phyloP scores from a whole-genome alignment of 2,113 vertebrate genomes.

The Vombatus ursinus region DNA sequence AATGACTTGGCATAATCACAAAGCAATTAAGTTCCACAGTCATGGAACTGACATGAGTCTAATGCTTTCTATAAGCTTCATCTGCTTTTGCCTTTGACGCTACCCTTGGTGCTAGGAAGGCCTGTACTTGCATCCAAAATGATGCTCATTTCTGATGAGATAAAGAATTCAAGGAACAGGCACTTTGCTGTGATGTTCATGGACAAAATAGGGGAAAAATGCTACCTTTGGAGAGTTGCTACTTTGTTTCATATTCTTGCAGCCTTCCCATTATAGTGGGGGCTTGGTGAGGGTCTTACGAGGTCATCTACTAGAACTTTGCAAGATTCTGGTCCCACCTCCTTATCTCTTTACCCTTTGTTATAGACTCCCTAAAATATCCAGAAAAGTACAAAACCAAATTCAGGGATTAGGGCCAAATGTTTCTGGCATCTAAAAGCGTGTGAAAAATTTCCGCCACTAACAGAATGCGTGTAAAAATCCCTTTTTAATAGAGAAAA shows the following conservation, averaged over 20 bases:
- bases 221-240: not conserved
- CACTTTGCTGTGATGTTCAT: not conserved
- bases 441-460: not conserved
- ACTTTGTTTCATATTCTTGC: not conserved
- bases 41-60: not conserved
- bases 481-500: not conserved
- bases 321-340: not conserved
- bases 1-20: not conserved
- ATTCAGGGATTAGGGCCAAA: conserved; percentile 8
- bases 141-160: not conserved
- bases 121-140: not conserved
- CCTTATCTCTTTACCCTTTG: not conserved
- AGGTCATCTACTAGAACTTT: not conserved
- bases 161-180: not conserved
- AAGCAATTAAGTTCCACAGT: not conserved
- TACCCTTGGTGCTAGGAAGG: not conserved
- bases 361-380: not conserved
- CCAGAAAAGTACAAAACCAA: conserved; percentile 8
- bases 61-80: not conserved
- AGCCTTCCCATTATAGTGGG: not conserved
- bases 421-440: conserved; percentile 1
- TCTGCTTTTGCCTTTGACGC: not conserved
- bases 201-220: not conserved
- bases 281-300: not conserved
- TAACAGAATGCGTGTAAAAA: conserved; percentile 6